These are phyloP conservation scores for Lepidurus packardi DNA, from an alignment of 1,140 invertebrate species.

Conservation along the genomic window DNA sequence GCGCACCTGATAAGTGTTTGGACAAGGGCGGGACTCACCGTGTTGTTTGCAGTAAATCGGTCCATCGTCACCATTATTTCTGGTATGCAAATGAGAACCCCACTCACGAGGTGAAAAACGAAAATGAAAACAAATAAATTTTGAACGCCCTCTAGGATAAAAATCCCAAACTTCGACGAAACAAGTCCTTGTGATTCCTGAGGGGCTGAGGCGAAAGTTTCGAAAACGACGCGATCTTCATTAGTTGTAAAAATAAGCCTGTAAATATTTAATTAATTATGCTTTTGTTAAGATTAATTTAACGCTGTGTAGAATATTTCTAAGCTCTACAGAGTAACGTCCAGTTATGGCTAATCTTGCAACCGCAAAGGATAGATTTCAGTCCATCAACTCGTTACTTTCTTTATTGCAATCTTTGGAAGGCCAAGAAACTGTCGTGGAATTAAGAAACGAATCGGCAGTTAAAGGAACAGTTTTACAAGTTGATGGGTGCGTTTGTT, in stretches of 20 bases:
- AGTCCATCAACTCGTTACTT: slow-evolving; percentile 38
- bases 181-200: not conserved
- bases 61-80: not conserved
- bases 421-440: slow-evolving; percentile 57
- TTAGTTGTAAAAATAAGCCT: not conserved
- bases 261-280: not conserved
- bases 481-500: slow-evolving; percentile 54
- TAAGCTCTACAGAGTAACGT: not conserved
- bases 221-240: no score
- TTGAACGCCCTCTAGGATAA: not conserved
- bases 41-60: not conserved
- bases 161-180: not conserved
- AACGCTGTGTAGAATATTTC: not conserved
- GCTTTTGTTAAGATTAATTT: not conserved
- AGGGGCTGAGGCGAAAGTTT: no score
- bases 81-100: not conserved
- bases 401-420: slow-evolving; percentile 58
- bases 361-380: slow-evolving; percentile 29
- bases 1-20: not conserved
- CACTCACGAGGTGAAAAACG: not conserved
- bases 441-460: slow-evolving; percentile 58
- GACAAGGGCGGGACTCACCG: not conserved
- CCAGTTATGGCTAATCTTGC: slow-evolving; percentile 25
- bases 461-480: slow-evolving; percentile 52
- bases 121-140: not conserved